phyloP scores from a whole-genome alignment of 2,113 vertebrate species.

The Sinosuthora webbiana region DNA sequence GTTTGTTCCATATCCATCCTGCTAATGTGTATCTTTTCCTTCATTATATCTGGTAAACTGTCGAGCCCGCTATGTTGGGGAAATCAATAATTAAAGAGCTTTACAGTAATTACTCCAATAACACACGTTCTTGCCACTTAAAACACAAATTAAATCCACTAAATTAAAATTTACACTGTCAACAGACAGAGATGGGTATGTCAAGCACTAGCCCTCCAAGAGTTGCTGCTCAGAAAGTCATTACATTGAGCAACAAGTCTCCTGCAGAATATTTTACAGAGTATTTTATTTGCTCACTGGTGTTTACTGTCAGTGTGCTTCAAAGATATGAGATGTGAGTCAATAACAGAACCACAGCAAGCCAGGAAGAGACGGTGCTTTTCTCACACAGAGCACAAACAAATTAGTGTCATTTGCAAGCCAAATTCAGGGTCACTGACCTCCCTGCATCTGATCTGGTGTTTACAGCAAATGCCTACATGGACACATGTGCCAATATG shows the following conservation, averaged over 20 bases:
- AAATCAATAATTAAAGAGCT: slow-evolving; percentile 80
- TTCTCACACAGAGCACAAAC: background rate
- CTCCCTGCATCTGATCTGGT: background rate
- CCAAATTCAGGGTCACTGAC: background rate
- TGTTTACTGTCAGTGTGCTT: background rate
- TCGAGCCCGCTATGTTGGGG: slow-evolving; percentile 54
- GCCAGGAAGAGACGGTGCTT: background rate
- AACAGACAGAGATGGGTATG: background rate
- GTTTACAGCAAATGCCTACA: background rate
- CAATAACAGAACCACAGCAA: background rate
- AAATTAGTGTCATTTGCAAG: background rate
- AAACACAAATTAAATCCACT: slow-evolving; percentile 63
- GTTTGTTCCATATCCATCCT: slow-evolving; percentile 70
- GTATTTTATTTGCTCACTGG: background rate
- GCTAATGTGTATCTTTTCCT: slow-evolving; percentile 69
- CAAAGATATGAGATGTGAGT: background rate
- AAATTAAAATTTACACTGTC: slow-evolving; percentile 54
- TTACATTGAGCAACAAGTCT: background rate
- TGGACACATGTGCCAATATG: background rate
- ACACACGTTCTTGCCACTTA: slow-evolving; percentile 65
- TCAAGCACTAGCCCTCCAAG: background rate
- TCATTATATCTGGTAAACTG: slow-evolving; percentile 74
- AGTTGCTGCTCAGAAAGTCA: slow-evolving; percentile 6
- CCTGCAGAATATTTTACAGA: slow-evolving; percentile 7
- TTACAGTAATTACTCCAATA: slow-evolving; percentile 69